Base-by-base conservation (phyloP, 2,888 invertebrate species). In the Campaea margaritaria region DNA sequence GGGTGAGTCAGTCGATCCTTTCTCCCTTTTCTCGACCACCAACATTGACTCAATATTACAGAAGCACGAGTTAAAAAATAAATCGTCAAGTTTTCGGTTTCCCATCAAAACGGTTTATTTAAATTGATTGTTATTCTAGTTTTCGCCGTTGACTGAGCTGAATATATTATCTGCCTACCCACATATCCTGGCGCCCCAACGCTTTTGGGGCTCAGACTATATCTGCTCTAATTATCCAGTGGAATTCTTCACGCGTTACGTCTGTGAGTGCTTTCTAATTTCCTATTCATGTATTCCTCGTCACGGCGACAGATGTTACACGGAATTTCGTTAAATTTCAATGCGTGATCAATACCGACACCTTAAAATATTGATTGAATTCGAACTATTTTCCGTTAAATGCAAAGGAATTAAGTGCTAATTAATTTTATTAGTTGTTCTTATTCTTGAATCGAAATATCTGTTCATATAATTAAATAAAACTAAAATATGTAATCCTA, bases 221-320 rank as follows among this genome's bases (percentile, higher is more conserved):
- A 15, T 34, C 12, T 34, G 31, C 31, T 12, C 12, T 15, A 47
- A 36, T 16, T 36, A 36, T 16, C 42, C 36, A 4, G n/a, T 36
- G 21, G 15, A 48, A 45, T 52, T 52, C 43, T 57, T 52, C 36
- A 5, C 48, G 51, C 36, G 48, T 45, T 49, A 53, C 51, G 31
- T 48, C 28, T 50, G 53, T 36, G 44, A 56, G 53, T 51, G 57
- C 47, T 58, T 57, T 53, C 50, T 62, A 58, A 62, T 67, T 60
- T 59, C 46, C 54, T 45, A 67, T 67, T 67, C 67, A 67, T 68
- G 28, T 65, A 68, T 65, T 68, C 62, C 58, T 44, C 49, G 68
- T 62, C 58, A 64, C 58, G 62, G 14, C 61, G 52, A 46, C 65
- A 64, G 68, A 64, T 64, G 62, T 60, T 62, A 55, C 58, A 56